phyloP scores from a whole-genome alignment of 2,797 vertebrate species.

The Huso huso region DNA sequence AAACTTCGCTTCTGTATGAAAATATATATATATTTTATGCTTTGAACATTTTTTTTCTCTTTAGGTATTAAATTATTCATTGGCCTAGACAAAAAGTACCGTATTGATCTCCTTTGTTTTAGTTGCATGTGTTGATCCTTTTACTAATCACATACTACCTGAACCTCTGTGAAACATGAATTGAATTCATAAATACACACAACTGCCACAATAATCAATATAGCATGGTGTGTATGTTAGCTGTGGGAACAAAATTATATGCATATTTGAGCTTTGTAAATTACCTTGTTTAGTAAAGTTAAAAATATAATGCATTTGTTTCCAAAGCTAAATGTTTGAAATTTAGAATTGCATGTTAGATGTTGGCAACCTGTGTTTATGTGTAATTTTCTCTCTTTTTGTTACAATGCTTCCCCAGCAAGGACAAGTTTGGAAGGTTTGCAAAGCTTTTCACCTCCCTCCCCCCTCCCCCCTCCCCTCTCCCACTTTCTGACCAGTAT shows the following conservation, averaged over 20 bases:
- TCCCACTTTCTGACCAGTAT: slow-evolving; percentile 57
- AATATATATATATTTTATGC: slow-evolving; percentile 34
- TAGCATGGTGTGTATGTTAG: slow-evolving; percentile 10
- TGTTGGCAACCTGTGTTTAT: slow-evolving; percentile 67
- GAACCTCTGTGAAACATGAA: slow-evolving; percentile 20
- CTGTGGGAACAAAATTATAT: slow-evolving; percentile 11
- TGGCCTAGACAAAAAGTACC: slow-evolving; percentile 10
- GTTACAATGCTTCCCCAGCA: slow-evolving; percentile 99
- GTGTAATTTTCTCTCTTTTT: slow-evolving; percentile 92
- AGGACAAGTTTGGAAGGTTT: slow-evolving; percentile 99
- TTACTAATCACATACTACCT: slow-evolving; percentile 7
- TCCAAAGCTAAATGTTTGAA: slow-evolving; percentile 45
- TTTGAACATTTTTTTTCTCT: slow-evolving; percentile 10
- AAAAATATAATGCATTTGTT: slow-evolving; percentile 35
- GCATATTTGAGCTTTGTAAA: not conserved
- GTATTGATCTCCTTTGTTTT: slow-evolving; percentile 15
- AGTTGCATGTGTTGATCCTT: slow-evolving; percentile 26
- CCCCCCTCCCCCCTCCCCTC: slow-evolving; percentile 31
- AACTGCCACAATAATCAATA: slow-evolving; percentile 2
- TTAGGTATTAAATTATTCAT: slow-evolving; percentile 19
- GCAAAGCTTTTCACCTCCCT: slow-evolving; percentile 99
- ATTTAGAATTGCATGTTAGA: slow-evolving; percentile 43
- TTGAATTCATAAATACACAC: slow-evolving; percentile 10
- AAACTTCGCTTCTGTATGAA: slow-evolving; percentile 39
- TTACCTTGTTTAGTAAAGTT: not conserved